Percentiles rank a stretch among this genome's conserved stretches.
Conservation (phyloP, 2,113 vertebrate species). For the Candoia aspera region DNA sequence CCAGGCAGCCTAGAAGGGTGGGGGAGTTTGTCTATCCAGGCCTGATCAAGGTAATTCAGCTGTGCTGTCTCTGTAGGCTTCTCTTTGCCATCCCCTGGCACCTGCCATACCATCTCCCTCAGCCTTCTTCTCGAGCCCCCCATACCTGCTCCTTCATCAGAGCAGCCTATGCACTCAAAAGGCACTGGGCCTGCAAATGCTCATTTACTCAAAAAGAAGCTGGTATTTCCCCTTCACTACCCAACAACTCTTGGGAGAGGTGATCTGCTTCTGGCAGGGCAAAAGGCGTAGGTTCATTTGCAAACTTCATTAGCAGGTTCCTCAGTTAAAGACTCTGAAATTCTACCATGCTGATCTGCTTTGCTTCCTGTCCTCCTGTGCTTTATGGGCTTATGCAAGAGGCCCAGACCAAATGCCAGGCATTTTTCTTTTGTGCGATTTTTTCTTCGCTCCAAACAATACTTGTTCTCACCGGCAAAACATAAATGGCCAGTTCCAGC, state of each 20-base stretch:
- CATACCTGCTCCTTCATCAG: not conserved
- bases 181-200: not conserved
- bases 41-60: not conserved
- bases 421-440: not conserved
- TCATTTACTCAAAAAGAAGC: not conserved
- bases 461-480: not conserved
- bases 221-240: not conserved
- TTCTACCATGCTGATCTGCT: not conserved
- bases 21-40: not conserved
- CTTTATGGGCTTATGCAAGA: not conserved
- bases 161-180: not conserved
- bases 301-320: not conserved
- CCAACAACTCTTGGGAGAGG: not conserved
- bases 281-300: not conserved
- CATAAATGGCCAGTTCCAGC: not conserved
- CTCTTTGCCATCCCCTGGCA: too few species aligned
- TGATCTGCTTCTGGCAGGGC: not conserved
- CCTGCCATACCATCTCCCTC: not conserved
- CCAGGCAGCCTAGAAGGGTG: not conserved
- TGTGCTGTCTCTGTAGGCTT: not conserved
- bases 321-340: not conserved
- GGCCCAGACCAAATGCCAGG: not conserved
- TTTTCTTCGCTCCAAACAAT: not conserved
- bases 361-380: not conserved
- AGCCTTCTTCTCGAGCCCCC: not conserved